A percentile compares a stretch with the other conserved stretches of the same genome.
These are phyloP conservation scores for Perca flavescens DNA, from an alignment of 2,113 vertebrate genomes.

Conservation along the genomic window DNA sequence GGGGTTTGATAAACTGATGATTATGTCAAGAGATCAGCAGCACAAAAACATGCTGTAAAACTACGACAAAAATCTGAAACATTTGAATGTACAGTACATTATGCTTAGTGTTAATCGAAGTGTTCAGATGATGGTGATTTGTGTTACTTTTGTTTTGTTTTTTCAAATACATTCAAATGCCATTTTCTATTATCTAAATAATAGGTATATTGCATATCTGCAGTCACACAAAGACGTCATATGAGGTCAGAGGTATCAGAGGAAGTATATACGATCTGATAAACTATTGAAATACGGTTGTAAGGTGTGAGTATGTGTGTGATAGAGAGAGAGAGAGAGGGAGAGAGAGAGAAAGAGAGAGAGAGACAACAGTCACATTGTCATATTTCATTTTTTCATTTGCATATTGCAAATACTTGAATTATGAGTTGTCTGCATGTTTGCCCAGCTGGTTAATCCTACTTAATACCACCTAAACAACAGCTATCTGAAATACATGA, in stretches of 20 bases:
- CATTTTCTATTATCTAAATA: neutral
- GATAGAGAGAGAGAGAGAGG: too few species aligned
- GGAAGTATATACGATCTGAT: neutral
- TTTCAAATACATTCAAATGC: neutral
- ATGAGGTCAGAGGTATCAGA: neutral
- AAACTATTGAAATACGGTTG: neutral
- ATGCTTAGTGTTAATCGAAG: neutral
- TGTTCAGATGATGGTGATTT: neutral
- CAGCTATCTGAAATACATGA: conserved; percentile 9
- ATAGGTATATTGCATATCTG: neutral
- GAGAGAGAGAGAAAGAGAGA: too few species aligned
- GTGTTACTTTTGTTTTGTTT: neutral
- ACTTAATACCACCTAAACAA: neutral
- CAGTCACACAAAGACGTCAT: neutral
- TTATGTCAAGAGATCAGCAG: neutral
- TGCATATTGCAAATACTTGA: neutral
- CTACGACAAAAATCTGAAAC: neutral
- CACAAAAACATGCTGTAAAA: neutral
- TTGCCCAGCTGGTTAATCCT: neutral
- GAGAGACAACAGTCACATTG: neutral
- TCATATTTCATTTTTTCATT: neutral
- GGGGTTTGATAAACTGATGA: neutral
- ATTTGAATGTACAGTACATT: conserved; percentile 2
- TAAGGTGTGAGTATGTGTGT: neutral
- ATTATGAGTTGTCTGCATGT: neutral